Evolutionary conservation across 2,797 vertebrate genomes (phyloP).

Genomic region (Pangasius macronema): DNA sequence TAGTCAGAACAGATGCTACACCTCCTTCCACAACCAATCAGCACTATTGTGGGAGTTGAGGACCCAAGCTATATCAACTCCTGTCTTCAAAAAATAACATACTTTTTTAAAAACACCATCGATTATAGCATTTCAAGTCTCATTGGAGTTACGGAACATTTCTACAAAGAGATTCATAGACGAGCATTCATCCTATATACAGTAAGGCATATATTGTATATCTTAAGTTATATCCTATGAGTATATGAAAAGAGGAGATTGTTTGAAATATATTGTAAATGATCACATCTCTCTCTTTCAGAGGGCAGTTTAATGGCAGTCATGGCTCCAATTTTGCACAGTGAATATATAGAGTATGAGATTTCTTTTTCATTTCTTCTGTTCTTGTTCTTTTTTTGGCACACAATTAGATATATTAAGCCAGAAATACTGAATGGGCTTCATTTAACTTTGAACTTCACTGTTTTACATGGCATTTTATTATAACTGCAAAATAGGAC

Average conservation of each 20-base stretch:
- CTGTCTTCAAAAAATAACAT: background rate
- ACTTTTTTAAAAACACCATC: slow-evolving; percentile 35
- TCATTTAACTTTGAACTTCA: background rate
- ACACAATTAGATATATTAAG: background rate
- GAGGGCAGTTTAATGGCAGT: slow-evolving; percentile 26
- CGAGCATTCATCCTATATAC: background rate
- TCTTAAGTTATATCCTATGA: background rate
- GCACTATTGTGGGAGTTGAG: background rate
- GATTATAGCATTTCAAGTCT: slow-evolving; percentile 18
- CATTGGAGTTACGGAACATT: slow-evolving; percentile 13
- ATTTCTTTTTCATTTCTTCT: background rate
- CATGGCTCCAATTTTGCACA: slow-evolving; percentile 75
- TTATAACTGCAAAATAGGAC: background rate
- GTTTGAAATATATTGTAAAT: background rate
- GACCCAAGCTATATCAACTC: slow-evolving; percentile 41
- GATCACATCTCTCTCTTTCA: slow-evolving; percentile 32
- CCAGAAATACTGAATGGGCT: background rate
- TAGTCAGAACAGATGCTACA: slow-evolving; percentile 29
- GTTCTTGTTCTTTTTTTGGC: too few species aligned
- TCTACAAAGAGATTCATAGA: background rate
- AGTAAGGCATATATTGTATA: background rate
- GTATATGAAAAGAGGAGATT: background rate
- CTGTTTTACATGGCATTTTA: background rate
- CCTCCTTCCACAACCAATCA: slow-evolving; percentile 52
- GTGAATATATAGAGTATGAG: slow-evolving; percentile 75